phyloP scores from a whole-genome alignment of 2,888 invertebrate genomes.

The Falcaria lacertinaria region DNA sequence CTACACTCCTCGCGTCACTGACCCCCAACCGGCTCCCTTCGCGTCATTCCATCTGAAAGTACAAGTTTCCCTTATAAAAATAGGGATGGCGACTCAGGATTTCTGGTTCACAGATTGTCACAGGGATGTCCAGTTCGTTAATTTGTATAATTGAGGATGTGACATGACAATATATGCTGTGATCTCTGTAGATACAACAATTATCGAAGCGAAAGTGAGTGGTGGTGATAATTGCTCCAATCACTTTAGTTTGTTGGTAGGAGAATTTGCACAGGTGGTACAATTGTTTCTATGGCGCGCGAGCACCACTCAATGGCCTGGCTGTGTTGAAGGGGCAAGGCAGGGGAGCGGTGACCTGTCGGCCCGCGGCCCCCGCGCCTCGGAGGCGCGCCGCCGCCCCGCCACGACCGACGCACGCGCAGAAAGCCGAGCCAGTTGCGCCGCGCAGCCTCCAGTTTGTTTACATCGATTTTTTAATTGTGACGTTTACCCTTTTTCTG shows the following conservation, averaged over 20 bases:
- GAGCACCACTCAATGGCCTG: conserved; percentile 53
- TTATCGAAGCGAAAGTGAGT: too few relatives aligned
- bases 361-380: conserved; percentile 36
- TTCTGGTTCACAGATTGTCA: conserved; percentile 19
- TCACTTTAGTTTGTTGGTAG: conserved; percentile 20
- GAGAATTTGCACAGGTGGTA: conserved; percentile 53
- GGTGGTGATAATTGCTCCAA: too few relatives aligned
- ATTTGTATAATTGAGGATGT: conserved; percentile 8
- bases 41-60: conserved; percentile 12
- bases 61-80: conserved; percentile 11
- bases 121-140: conserved; percentile 38
- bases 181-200: too few relatives aligned
- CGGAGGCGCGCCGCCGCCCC: conserved; percentile 20
- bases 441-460: conserved; percentile 77
- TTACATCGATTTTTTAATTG: conserved; percentile 50
- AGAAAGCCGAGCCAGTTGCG: conserved; percentile 68
- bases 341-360: conserved; percentile 52
- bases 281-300: conserved; percentile 58
- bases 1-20: conserved; percentile 44
- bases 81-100: conserved; percentile 17
- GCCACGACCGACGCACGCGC: conserved; percentile 65
- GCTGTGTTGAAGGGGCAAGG: conserved; percentile 32
- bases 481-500: conserved; percentile 25
- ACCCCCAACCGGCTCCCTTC: conserved; percentile 27
- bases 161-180: too few relatives aligned